Base-by-base conservation (phyloP, 2,888 invertebrate species). In the Tubulanus polymorphus region DNA sequence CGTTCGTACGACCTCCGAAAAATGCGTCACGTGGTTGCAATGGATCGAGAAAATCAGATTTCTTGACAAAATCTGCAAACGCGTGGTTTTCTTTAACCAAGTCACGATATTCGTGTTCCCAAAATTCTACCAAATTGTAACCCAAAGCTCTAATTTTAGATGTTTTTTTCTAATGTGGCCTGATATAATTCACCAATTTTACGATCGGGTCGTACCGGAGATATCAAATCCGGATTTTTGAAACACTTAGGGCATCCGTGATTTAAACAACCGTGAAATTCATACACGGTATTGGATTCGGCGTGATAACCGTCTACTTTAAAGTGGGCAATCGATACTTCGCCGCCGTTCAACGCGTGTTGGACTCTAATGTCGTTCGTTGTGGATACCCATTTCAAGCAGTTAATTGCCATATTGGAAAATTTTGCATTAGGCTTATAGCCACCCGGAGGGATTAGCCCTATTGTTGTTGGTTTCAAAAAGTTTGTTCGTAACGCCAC, bases 1-100 rank as follows among this genome's bases (percentile, higher is more conserved):
- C 64, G 46, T 67, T 65, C 0, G 67, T 68, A 25, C 69, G 20
- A 0, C 70, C 71, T 1, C 69, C 69, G 57, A 52, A 68, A 48
- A 72, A 68, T 10, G 64, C 64, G 56, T 69, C 67, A 35, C 66
- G 48, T 18, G 68, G 67, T 26, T 64, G 54, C 3, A 71, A 28
- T 6, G 63, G 62, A 1, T 56, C 55, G n/a, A 48, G 48, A 3
- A 63, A 10, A n/a, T 66, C 57, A 20, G 61, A 26, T 1, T n/a
- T 18, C 6, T 55, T n/a, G 2, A 64, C 52, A 28, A 55, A 67
- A 6, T 20, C 0, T 32, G 51, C 55, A 54, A 68, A 20, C 10
- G 52, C 48, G 1, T 8, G 26, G 48, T 62, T 41, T 2, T 35
- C 29, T 29, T 63, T 60, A 3, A 65, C 20, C 47, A 62, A 18